phyloP scores from a whole-genome alignment of 1,140 invertebrate species.

The Magallana angulata region DNA sequence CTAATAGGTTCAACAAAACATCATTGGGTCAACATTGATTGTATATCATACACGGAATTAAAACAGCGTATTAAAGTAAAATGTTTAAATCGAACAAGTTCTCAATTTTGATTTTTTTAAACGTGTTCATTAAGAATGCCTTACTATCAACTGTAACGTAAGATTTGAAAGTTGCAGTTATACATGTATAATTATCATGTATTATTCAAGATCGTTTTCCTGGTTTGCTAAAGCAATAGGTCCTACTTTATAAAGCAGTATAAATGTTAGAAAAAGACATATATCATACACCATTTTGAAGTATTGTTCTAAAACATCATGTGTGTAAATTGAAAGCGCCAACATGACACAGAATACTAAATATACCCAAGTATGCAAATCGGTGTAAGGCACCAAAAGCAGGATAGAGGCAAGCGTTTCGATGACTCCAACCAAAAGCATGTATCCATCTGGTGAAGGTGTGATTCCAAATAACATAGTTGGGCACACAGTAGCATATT shows the following conservation, averaged over 20 bases:
- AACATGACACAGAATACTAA: neutral
- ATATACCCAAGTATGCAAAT: neutral
- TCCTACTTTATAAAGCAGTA: neutral
- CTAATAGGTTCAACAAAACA: too few species aligned
- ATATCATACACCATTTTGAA: neutral
- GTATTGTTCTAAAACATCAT: neutral
- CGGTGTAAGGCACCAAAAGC: neutral
- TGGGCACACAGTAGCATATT: neutral
- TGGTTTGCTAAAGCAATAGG: neutral
- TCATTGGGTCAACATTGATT: too few species aligned
- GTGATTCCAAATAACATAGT: neutral
- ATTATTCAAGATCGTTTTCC: too few species aligned
- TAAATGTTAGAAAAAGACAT: neutral
- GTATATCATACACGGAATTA: too few species aligned
- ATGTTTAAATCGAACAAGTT: too few species aligned
- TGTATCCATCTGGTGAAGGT: neutral
- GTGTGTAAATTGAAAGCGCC: neutral
- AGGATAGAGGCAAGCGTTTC: neutral
- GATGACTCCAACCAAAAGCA: neutral
- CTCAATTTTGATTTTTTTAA: too few species aligned
- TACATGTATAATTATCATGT: too few species aligned
- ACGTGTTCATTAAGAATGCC: too few species aligned
- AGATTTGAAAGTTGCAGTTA: too few species aligned
- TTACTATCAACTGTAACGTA: too few species aligned
- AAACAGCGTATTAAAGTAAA: too few species aligned